These are phyloP conservation scores for Callorhinus ursinus DNA, from an alignment of 2,113 vertebrate species.

Conservation along the genomic window DNA sequence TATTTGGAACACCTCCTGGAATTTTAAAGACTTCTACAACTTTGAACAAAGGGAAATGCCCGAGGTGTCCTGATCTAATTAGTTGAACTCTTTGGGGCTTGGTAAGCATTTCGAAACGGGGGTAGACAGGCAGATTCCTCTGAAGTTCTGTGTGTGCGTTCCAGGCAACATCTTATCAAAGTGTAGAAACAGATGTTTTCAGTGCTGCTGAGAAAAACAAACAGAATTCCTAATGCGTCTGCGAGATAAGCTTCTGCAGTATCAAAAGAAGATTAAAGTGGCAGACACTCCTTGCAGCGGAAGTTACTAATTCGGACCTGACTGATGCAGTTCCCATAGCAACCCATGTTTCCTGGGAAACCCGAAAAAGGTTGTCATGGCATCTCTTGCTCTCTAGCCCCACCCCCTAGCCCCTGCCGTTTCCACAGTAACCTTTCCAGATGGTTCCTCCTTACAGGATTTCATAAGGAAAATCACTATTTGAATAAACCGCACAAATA, in stretches of 20 bases:
- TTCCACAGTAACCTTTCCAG: conserved; percentile 93
- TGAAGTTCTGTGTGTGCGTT: conserved; percentile 45
- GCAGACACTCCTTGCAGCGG: conserved; percentile 89
- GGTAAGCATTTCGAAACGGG: not conserved
- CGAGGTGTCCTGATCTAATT: not conserved
- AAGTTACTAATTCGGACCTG: conserved; percentile 92
- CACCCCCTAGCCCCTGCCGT: conserved; percentile 82
- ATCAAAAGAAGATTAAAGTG: conserved; percentile 86
- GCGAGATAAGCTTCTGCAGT: conserved; percentile 79
- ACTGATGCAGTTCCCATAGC: conserved; percentile 96
- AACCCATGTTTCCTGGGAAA: conserved; percentile 96
- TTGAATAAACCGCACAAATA: conserved; percentile 79
- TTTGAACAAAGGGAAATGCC: conserved; percentile 70
- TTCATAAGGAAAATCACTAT: conserved; percentile 76
- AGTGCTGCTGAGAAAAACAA: conserved; percentile 61
- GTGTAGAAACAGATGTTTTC: conserved; percentile 78
- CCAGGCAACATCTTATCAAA: conserved; percentile 62
- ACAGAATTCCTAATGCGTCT: conserved; percentile 49
- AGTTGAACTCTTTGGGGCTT: conserved; percentile 46
- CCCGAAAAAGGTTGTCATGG: conserved; percentile 97
- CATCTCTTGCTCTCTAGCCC: conserved; percentile 85
- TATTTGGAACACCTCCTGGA: conserved; percentile 16
- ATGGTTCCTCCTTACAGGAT: conserved; percentile 88
- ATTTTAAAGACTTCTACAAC: conserved; percentile 32
- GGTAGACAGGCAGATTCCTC: conserved; percentile 37